A percentile compares a stretch with the other conserved stretches of the same genome.
Evolutionary conservation across 2,797 vertebrate genomes (phyloP).

Genomic region (Sciurus carolinensis): DNA sequence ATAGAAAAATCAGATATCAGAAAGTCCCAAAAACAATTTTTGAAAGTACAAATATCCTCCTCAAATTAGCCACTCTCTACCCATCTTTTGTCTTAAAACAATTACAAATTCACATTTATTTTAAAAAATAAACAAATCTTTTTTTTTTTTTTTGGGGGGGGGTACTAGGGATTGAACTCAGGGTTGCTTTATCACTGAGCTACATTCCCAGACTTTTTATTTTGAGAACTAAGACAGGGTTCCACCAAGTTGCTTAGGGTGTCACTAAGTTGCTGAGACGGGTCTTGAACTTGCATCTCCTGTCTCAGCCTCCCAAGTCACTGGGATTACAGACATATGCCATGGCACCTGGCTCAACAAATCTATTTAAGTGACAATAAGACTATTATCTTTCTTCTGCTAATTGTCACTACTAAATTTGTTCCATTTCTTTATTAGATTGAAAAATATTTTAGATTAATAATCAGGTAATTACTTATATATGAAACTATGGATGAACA

Average conservation of each 20-base stretch:
- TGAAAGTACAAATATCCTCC: not conserved
- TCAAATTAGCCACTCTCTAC: not conserved
- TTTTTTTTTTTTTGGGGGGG: not conserved
- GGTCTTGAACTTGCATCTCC: too few species aligned
- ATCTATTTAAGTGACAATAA: constrained; percentile 35
- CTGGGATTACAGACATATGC: too few species aligned
- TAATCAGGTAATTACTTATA: constrained; percentile 5
- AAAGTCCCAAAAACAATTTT: not conserved
- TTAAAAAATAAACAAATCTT: not conserved
- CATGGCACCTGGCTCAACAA: not conserved
- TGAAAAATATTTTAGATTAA: constrained; percentile 41
- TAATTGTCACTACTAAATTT: constrained; percentile 52
- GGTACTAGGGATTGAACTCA: too few species aligned
- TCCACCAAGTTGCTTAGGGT: too few species aligned
- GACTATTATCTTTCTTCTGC: not conserved
- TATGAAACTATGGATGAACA: not conserved
- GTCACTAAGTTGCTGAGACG: too few species aligned
- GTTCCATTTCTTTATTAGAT: constrained; percentile 44
- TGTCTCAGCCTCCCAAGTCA: too few species aligned
- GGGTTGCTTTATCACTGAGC: too few species aligned
- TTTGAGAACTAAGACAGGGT: too few species aligned
- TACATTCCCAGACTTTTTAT: too few species aligned
- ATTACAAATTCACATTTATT: constrained; percentile 36
- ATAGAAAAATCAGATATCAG: constrained; percentile 46
- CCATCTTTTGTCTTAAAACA: not conserved